These are phyloP conservation scores for Matsumyia berberina DNA, from an alignment of 2,888 invertebrate genomes.

Conservation along the genomic window DNA sequence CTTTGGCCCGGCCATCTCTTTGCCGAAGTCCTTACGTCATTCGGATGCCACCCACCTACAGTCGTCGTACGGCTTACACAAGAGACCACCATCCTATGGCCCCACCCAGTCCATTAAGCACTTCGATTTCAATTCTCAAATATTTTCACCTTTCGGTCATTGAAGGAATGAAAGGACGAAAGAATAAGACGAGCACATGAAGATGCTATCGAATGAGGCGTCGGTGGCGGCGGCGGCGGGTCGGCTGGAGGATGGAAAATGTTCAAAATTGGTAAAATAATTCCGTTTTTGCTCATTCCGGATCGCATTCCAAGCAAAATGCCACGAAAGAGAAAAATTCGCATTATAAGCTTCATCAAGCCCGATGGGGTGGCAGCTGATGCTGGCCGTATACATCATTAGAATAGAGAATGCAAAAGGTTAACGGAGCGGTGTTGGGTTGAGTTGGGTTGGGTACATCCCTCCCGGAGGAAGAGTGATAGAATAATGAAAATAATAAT, in stretches of 20 bases:
- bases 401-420: slow-evolving; percentile 47
- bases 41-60: slow-evolving; percentile 10
- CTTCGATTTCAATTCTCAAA: slow-evolving; percentile 72
- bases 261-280: slow-evolving; percentile 72
- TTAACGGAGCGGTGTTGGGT: slow-evolving; percentile 5
- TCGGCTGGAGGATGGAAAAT: slow-evolving; percentile 19
- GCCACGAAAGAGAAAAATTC: slow-evolving; percentile 67
- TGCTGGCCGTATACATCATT: slow-evolving; percentile 55
- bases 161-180: slow-evolving; percentile 28
- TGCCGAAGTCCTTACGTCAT: slow-evolving; percentile 9
- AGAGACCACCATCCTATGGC: slow-evolving; percentile 26
- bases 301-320: slow-evolving; percentile 67
- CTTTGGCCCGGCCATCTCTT: slow-evolving; percentile 23
- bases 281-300: slow-evolving; percentile 62
- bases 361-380: slow-evolving; percentile 4
- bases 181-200: slow-evolving; percentile 50
- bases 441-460: slow-evolving; percentile 5
- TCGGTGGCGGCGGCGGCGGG: not conserved
- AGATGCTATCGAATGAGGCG: slow-evolving; percentile 4
- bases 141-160: slow-evolving; percentile 72
- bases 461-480: slow-evolving; percentile 33
- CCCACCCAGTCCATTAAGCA: slow-evolving; percentile 65
- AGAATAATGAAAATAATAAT: slow-evolving; percentile 60
- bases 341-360: slow-evolving; percentile 73
- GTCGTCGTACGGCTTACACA: not conserved